Evolutionary conservation across 2,113 vertebrate species (phyloP).

Genomic region (Fulica atra): DNA sequence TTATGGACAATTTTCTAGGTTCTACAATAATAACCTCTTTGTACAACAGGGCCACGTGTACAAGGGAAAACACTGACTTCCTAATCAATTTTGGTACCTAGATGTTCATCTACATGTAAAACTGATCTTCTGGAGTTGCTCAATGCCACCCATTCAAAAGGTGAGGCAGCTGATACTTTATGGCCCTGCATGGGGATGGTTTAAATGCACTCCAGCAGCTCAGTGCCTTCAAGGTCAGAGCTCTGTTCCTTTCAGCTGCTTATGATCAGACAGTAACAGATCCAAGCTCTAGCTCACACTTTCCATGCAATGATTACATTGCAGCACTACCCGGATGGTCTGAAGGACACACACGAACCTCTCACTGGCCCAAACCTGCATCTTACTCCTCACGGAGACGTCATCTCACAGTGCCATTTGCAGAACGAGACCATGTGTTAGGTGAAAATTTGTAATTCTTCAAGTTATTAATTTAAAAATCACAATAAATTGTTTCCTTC

Average conservation of each 20-base stretch:
- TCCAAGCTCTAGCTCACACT: not conserved
- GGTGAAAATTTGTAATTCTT: not conserved
- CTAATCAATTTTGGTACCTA: not conserved
- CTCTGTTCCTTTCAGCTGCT: not conserved
- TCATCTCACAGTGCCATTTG: not conserved
- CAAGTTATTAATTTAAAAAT: not conserved
- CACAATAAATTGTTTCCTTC: not conserved
- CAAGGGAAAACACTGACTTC: not conserved
- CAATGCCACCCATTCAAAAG: not conserved
- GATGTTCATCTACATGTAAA: not conserved
- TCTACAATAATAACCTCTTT: not conserved
- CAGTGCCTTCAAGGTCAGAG: not conserved
- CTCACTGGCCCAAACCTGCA: not conserved
- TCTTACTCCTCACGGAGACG: not conserved
- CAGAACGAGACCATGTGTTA: not conserved
- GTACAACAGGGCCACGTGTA: not conserved
- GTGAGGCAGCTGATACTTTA: not conserved
- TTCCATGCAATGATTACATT: not conserved
- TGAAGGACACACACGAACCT: not conserved
- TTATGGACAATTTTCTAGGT: not conserved
- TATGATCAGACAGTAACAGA: not conserved
- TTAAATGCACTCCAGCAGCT: not conserved
- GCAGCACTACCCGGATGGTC: not conserved
- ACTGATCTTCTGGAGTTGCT: accelerated
- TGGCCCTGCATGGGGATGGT: not conserved